Conservation (phyloP, 1,140 invertebrate genomes). For the Microplitis mediator region DNA sequence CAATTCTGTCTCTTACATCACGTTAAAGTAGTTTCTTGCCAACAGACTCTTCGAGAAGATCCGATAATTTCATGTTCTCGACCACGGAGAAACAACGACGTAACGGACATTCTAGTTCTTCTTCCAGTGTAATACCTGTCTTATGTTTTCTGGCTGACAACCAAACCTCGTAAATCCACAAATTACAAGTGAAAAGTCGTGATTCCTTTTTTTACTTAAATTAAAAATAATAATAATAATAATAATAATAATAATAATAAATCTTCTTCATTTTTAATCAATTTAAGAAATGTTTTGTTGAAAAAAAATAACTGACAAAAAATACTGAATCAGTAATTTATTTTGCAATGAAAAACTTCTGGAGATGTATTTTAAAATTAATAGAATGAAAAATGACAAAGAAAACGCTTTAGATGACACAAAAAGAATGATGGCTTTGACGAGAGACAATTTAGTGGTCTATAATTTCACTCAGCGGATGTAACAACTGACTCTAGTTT, state of each 20-base stretch:
- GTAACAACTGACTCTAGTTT: too few species aligned
- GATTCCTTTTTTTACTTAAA: conserved; percentile 9
- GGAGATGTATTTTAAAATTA: too few species aligned
- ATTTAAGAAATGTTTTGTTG: too few species aligned
- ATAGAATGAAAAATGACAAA: too few species aligned
- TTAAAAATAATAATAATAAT: too few species aligned
- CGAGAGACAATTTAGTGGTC: too few species aligned
- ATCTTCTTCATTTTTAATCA: background rate
- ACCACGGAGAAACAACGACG: conserved; percentile 43
- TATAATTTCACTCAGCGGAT: too few species aligned
- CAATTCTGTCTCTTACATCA: background rate
- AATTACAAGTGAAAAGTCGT: conserved; percentile 32
- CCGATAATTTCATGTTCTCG: conserved; percentile 47
- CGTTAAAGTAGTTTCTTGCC: background rate
- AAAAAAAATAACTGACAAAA: too few species aligned
- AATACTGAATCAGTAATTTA: too few species aligned
- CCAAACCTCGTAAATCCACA: conserved; percentile 34
- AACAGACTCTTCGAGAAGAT: conserved; percentile 14
- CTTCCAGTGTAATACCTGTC: conserved; percentile 42
- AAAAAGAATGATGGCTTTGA: too few species aligned
- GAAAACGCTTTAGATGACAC: too few species aligned
- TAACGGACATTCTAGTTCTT: conserved; percentile 41
- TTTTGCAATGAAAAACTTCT: too few species aligned
- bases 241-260: background rate
- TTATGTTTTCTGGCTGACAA: conserved; percentile 38